These are phyloP conservation scores for Cotesia vestalis DNA, from an alignment of 1,140 invertebrate species.

Conservation along the genomic window DNA sequence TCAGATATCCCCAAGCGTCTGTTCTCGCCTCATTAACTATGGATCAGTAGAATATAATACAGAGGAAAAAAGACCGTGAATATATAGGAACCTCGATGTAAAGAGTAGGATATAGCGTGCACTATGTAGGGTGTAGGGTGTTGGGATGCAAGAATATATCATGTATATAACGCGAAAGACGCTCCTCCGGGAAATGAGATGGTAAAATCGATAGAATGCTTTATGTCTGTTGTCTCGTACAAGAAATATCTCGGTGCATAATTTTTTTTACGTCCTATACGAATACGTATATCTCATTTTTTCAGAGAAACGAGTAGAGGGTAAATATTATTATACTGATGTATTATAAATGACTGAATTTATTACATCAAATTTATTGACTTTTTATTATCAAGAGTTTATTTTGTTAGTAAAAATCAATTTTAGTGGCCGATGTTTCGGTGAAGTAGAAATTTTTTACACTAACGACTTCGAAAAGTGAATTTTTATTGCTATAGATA, in stretches of 20 bases:
- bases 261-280: neutral
- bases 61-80: conserved; percentile 17
- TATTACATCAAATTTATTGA: no score
- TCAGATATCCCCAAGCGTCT: conserved; percentile 44
- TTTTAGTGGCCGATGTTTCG: no score
- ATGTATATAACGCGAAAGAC: conserved; percentile 21
- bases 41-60: conserved; percentile 52
- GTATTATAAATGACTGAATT: no score
- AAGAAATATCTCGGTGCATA: neutral
- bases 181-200: conserved; percentile 45
- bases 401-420: no score
- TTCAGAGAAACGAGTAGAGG: neutral
- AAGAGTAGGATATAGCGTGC: no score
- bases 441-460: no score
- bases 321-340: neutral
- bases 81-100: neutral
- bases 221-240: conserved; percentile 13
- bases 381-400: no score
- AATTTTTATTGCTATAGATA: no score
- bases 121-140: no score
- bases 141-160: conserved; percentile 23
- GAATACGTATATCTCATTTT: neutral
- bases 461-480: no score
- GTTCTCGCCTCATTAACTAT: conserved; percentile 58
- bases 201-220: conserved; percentile 56